Evolutionary conservation across 2,888 invertebrate genomes (phyloP).

Genomic region (Entomobrya multifasciata): DNA sequence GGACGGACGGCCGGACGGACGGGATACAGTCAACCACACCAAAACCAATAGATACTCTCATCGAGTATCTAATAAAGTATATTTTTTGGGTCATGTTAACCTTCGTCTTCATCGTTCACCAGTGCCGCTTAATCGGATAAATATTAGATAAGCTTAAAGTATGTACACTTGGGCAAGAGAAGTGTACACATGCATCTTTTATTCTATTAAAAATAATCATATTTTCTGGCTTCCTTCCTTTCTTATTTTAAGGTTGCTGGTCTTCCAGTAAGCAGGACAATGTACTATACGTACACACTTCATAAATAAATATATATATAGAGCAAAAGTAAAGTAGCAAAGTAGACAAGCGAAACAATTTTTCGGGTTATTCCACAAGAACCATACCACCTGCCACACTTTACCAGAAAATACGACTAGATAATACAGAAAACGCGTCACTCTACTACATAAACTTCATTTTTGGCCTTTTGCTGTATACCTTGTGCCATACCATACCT

Average conservation of each 20-base stretch:
- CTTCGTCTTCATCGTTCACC: neutral
- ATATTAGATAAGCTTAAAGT: neutral
- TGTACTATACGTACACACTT: neutral
- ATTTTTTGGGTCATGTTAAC: constrained; percentile 40
- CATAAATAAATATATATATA: constrained; percentile 1
- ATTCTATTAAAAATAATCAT: constrained; percentile 41
- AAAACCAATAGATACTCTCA: too few relatives aligned
- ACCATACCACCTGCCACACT: constrained; percentile 59
- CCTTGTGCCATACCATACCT: neutral
- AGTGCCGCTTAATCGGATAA: constrained; percentile 21
- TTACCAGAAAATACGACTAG: constrained; percentile 41
- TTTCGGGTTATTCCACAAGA: neutral
- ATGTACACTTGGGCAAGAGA: neutral
- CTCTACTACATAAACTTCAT: neutral
- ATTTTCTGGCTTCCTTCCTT: neutral
- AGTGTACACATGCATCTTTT: constrained; percentile 45
- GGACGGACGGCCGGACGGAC: too few relatives aligned
- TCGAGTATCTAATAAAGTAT: too few relatives aligned
- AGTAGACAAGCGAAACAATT: constrained; percentile 44
- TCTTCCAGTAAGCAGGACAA: neutral
- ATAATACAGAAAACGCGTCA: neutral
- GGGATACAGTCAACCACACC: too few relatives aligned
- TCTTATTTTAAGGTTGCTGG: neutral
- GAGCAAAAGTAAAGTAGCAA: neutral
- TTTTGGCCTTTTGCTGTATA: too few relatives aligned